phyloP scores from a whole-genome alignment of 30 jellyfish, hydroid and myxozoan genomes.

The Catostylus mosaicus region DNA sequence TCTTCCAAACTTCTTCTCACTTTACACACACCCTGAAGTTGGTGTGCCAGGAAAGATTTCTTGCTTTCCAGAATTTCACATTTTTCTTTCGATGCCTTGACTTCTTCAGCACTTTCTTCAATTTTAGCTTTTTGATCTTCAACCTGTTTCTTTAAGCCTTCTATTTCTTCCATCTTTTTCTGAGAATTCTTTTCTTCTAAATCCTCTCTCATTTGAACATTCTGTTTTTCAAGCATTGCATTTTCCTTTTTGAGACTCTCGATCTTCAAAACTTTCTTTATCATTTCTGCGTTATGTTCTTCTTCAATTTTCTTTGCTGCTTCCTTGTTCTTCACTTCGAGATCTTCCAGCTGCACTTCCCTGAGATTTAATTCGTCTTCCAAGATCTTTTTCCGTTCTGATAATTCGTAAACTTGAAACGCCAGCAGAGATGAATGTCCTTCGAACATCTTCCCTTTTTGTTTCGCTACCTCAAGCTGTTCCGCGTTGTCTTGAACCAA shows the following conservation, averaged over 20 bases:
- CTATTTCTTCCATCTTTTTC: not conserved
- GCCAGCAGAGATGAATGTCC: constrained; percentile 11
- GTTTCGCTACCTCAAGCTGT: not conserved
- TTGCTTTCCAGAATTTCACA: not conserved
- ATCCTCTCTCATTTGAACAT: not conserved
- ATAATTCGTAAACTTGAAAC: not conserved
- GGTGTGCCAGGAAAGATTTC: not conserved
- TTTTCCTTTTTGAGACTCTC: not conserved
- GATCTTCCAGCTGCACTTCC: not conserved
- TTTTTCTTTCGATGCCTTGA: not conserved
- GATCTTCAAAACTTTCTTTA: not conserved
- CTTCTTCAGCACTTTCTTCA: not conserved
- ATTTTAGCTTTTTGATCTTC: not conserved
- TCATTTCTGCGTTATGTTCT: not conserved
- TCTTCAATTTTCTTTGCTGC: not conserved
- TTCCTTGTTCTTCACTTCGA: not conserved
- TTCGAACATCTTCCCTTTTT: too few species aligned
- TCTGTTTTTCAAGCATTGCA: not conserved
- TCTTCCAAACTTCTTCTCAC: not conserved
- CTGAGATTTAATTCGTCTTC: not conserved
- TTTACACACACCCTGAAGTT: not conserved
- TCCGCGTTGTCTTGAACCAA: not conserved
- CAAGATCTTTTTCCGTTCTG: not conserved
- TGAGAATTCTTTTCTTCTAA: not conserved
- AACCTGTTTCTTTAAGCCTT: not conserved